Conservation (phyloP, 2,797 vertebrate genomes). For the Periparus ater region DNA sequence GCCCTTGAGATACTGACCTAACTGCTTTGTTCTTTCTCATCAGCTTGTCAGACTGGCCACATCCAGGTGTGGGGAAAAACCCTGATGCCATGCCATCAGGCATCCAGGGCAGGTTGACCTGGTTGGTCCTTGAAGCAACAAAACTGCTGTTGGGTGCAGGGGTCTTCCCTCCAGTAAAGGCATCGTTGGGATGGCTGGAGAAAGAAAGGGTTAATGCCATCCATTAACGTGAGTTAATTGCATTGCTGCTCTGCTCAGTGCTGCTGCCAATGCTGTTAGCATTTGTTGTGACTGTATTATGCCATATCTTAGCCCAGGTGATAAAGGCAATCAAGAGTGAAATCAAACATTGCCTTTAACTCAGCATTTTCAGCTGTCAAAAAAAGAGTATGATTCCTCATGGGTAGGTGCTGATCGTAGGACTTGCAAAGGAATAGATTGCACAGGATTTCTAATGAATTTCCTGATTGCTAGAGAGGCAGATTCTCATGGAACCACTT, state of each 20-base stretch:
- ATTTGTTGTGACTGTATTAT: neutral
- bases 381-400: neutral
- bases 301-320: neutral
- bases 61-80: neutral
- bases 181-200: rapidly evolving
- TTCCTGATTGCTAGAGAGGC: neutral
- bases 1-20: neutral
- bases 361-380: neutral
- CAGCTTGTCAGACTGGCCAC: neutral
- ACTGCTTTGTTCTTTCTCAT: neutral
- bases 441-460: neutral
- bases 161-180: neutral
- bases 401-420: neutral
- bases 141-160: neutral
- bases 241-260: neutral
- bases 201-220: neutral
- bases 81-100: neutral
- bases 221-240: neutral
- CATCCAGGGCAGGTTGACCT: neutral
- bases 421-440: neutral
- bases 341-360: neutral
- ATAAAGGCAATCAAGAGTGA: neutral
- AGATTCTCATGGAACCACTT: neutral
- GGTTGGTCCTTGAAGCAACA: rapidly evolving
- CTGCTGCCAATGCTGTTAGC: neutral